Conservation (phyloP, 2,888 invertebrate species). For the Amblyteles armatorius region DNA sequence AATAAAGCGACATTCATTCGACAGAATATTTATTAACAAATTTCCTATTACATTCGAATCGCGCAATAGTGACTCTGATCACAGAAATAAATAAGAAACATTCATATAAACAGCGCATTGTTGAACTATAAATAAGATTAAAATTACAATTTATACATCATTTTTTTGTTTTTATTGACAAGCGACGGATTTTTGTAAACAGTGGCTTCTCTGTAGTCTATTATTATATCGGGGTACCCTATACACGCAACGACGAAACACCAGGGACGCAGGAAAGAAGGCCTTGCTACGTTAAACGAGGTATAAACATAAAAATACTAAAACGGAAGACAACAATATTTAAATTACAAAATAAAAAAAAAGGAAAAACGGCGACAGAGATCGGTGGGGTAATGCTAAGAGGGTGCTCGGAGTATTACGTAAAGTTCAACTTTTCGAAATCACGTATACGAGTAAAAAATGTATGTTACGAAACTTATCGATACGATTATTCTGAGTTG, state of each 20-base stretch:
- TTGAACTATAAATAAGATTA: conserved; percentile 61
- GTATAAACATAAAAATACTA: not conserved
- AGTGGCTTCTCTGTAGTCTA: conserved; percentile 44
- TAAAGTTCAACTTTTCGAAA: conserved; percentile 34
- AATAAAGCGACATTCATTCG: conserved; percentile 10
- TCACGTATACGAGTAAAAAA: conserved; percentile 61
- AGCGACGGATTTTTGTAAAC: conserved; percentile 60
- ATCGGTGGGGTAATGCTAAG: conserved; percentile 26
- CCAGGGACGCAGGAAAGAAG: conserved; percentile 8
- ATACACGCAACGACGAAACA: conserved; percentile 18
- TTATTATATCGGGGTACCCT: not conserved
- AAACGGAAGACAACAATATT: conserved; percentile 26
- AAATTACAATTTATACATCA: conserved; percentile 68
- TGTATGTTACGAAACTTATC: conserved; percentile 54
- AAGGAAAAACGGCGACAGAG: not conserved
- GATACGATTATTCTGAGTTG: conserved; percentile 62
- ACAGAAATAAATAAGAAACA: conserved; percentile 71
- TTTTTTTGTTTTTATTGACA: conserved; percentile 39
- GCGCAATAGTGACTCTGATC: conserved; percentile 63
- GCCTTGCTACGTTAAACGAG: conserved; percentile 13
- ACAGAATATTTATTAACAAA: conserved; percentile 66
- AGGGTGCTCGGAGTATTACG: conserved; percentile 26
- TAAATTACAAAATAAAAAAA: conserved; percentile 8
- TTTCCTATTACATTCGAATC: conserved; percentile 63
- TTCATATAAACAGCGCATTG: conserved; percentile 67